These are phyloP conservation scores for Dysmachus trigonus DNA, from an alignment of 2,888 invertebrate genomes.

Conservation along the genomic window DNA sequence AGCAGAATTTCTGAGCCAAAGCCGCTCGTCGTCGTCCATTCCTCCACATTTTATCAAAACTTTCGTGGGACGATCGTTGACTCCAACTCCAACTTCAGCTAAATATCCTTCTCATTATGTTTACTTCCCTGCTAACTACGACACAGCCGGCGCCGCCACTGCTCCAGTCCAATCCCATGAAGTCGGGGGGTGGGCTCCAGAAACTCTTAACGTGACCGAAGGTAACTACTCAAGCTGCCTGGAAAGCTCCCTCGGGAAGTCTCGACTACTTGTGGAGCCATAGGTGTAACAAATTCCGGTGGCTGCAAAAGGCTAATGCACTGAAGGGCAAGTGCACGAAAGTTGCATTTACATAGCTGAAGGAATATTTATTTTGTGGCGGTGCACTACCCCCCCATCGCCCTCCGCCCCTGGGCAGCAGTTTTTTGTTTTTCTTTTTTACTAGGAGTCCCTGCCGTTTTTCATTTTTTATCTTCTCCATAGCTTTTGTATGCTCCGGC, in stretches of 20 bases:
- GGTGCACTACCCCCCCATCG: not conserved
- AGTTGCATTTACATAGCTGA: not conserved
- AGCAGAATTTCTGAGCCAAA: not conserved
- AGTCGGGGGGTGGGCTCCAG: not conserved
- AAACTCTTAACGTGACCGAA: not conserved
- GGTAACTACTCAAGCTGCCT: not conserved
- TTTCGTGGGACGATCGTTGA: not conserved
- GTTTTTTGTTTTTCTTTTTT: not conserved
- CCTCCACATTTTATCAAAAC: not conserved
- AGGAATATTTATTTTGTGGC: not conserved
- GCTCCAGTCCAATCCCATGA: not conserved
- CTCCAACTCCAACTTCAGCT: not conserved
- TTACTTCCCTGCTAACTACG: not conserved
- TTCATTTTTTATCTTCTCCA: not conserved
- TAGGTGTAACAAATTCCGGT: slow-evolving; percentile 13
- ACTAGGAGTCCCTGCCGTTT: not conserved
- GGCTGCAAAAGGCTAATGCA: slow-evolving; percentile 16
- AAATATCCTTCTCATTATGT: not conserved
- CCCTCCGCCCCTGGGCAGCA: not conserved
- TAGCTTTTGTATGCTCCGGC: not conserved
- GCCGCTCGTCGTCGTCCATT: not conserved
- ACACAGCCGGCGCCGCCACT: not conserved
- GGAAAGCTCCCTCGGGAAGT: not conserved
- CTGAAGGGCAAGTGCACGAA: slow-evolving; percentile 11
- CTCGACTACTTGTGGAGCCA: not conserved